phyloP scores from a whole-genome alignment of 2,113 vertebrate species.

The Pelecanus crispus region DNA sequence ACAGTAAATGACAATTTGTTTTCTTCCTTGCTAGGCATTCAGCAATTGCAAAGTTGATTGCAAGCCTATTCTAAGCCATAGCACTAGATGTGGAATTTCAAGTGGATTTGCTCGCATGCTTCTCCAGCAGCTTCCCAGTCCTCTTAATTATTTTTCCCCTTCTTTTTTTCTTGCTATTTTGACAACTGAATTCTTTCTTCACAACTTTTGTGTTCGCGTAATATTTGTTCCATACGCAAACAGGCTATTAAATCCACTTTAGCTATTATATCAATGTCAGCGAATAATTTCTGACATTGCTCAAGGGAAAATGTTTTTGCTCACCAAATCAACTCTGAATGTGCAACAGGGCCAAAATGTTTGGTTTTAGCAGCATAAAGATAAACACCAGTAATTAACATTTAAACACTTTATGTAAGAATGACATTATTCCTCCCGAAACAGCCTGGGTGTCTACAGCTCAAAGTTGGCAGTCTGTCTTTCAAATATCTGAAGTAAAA shows the following conservation, averaged over 20 bases:
- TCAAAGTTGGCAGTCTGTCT: background rate
- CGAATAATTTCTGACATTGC: background rate
- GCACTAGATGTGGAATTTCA: background rate
- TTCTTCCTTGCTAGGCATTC: background rate
- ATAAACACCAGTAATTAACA: slow-evolving; percentile 26
- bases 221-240: background rate
- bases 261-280: background rate
- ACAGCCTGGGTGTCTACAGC: slow-evolving; percentile 38
- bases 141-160: background rate
- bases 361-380: background rate
- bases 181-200: background rate
- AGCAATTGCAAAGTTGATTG: background rate
- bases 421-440: slow-evolving; percentile 36
- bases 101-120: background rate
- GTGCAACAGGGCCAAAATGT: background rate
- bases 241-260: background rate
- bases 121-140: background rate
- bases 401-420: slow-evolving; percentile 41
- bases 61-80: background rate
- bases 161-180: background rate
- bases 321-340: background rate
- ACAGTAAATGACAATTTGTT: background rate
- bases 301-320: background rate
- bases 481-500: background rate
- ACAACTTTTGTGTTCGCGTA: accelerated